Conservation (phyloP, 2,797 vertebrate species). For the Melanotaenia maccullochi region DNA sequence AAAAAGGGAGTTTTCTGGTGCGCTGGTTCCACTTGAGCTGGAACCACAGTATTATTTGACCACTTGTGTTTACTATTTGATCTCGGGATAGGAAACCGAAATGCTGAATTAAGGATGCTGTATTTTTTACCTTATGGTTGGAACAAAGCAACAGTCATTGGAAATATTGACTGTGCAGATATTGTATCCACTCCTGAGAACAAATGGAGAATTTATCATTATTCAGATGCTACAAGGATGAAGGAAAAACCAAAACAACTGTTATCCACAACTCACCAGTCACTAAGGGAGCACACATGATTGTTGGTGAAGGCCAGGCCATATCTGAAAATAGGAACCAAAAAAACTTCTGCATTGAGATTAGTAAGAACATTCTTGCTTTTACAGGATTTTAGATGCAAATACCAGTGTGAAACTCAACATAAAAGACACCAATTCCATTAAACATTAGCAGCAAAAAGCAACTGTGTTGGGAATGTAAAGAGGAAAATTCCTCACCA, state of each 20-base stretch:
- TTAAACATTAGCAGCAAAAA: not conserved
- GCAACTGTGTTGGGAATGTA: not conserved
- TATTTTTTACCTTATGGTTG: slow-evolving; percentile 82
- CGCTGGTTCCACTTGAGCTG: slow-evolving; percentile 78
- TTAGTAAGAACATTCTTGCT: not conserved
- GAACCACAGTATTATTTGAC: slow-evolving; percentile 19
- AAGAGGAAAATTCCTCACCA: not conserved
- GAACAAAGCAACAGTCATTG: slow-evolving; percentile 73
- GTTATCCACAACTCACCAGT: slow-evolving; percentile 77
- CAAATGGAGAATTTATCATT: not conserved
- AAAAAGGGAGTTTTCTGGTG: slow-evolving; percentile 84
- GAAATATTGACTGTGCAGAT: slow-evolving; percentile 70
- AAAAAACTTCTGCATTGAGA: not conserved
- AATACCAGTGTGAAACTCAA: not conserved
- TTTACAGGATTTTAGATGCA: not conserved
- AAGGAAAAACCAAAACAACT: not conserved
- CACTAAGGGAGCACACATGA: slow-evolving; percentile 82
- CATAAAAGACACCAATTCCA: too few species aligned
- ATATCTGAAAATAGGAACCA: slow-evolving; percentile 74
- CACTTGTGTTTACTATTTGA: not conserved
- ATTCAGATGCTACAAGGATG: slow-evolving; percentile 6
- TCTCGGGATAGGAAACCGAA: not conserved
- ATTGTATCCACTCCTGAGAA: slow-evolving; percentile 68
- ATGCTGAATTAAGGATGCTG: not conserved
- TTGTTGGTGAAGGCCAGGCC: slow-evolving; percentile 73